A percentile compares a stretch with the other conserved stretches of the same genome.
Conservation (phyloP, 2,113 vertebrate species). For the Solea solea region DNA sequence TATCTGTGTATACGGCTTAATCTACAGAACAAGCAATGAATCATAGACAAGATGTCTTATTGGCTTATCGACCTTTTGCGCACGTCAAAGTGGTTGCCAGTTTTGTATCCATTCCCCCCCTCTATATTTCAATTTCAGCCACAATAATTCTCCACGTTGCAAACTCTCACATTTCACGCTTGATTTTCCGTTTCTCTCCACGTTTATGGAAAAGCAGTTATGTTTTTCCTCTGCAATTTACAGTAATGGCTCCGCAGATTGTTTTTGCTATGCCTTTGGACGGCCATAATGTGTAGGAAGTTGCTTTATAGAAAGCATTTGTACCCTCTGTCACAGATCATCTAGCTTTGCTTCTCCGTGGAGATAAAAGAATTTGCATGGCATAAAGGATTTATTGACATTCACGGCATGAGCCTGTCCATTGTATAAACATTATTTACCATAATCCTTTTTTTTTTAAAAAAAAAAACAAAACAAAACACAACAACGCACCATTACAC, state of each 20-base stretch:
- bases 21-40: conserved; percentile 24
- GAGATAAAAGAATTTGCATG: conserved; percentile 11
- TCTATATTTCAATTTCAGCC: conserved; percentile 55
- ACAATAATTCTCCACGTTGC: conserved; percentile 56
- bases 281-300: conserved; percentile 41
- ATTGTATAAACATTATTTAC: conserved; percentile 6
- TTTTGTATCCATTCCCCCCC: conserved; percentile 14
- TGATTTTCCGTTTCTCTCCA: conserved; percentile 65
- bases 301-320: conserved; percentile 50
- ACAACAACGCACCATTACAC: background rate
- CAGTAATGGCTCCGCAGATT: conserved; percentile 58
- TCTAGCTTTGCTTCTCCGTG: conserved; percentile 35
- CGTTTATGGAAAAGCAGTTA: conserved; percentile 53
- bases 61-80: conserved; percentile 51
- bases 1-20: conserved; percentile 18
- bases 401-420: background rate
- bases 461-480: background rate
- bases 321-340: conserved; percentile 55
- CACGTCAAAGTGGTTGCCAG: conserved; percentile 30
- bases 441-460: conserved; percentile 1
- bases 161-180: conserved; percentile 66
- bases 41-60: conserved; percentile 53
- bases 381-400: background rate
- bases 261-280: conserved; percentile 42
- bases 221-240: conserved; percentile 54